Evolutionary conservation across 2,888 invertebrate genomes (phyloP), one percentile per base, ranked within the genome.

Genomic region (Thymelicus lineola): DNA sequence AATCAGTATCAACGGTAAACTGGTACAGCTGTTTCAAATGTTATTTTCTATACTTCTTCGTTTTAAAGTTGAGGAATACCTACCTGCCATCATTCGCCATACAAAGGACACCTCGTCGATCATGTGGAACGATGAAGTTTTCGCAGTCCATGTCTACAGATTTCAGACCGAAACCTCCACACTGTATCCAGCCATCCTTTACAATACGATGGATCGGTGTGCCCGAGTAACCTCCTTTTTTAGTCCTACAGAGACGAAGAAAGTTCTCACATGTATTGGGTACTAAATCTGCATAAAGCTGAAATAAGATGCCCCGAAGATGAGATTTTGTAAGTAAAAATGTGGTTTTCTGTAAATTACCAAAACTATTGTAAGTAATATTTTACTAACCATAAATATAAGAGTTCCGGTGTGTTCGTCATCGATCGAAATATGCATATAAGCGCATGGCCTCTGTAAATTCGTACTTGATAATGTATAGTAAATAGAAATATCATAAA

Each of bases 101-200:
- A 17, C 96, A 95, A n/a, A 97, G 85, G 12, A 96, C 94, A 0
- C 97, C 97, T 68, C 96, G 90, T 78, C 94, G 90, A 76, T 96
- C 94, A 79, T 96, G 96, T 0, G 94, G 94, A 35, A 97, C 86
- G 14, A 94, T 93, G 82, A 96, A 97, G 77, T 95, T 96, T 85
- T 97, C 97, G 80, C 96, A 96, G 14, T 88, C 85, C 79, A 95
- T 85, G 0, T 84, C 80, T 0, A 82, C 79, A 48, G 82, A 83
- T 73, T 91, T 87, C 20, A 94, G 75, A 3, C 87, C 86, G 73
- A 81, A 94, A 0, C 94, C 95, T 42, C 96, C 96, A 68, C 95
- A 95, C 81, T 97, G 97, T 46, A 97, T 94, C 96, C 96, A 97
- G 64, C 96, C 94, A 73, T 95, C 94, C 77, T 95, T 94, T 14